Base-by-base conservation (phyloP, 2,888 invertebrate genomes). In the Drosophila monieri region DNA sequence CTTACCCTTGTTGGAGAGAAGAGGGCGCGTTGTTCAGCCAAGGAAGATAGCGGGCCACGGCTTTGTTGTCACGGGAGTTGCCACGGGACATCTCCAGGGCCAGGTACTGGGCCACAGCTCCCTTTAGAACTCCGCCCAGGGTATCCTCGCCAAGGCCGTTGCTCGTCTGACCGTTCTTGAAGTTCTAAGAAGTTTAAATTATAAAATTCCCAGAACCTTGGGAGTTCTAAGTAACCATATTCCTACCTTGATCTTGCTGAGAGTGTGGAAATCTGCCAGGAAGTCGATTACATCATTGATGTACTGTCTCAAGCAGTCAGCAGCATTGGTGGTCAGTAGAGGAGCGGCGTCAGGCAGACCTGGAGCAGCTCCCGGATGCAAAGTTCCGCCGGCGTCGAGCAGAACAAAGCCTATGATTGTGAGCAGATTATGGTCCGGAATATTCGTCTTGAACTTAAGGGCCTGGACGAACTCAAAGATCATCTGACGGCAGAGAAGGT, bases 381-480 rank as follows among this genome's bases (percentile, higher is more conserved):
- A 93, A 1, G 94, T 94, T 9, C 97, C 97, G n/a, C 97, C 97
- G n/a, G 95, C 95, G 92, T 98, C 97, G 93, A 99, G 97, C 73
- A 97, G 92, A 66, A 97, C 94, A 81, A 97, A 95, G 87, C 96
- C 96, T 57, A 99, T 95, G 15, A 99, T 93, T 90, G 98, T 94
- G 41, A 99, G 93, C 66, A 99, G 94, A 93, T 99, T 99, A 48
- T 96, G 95, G 91, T 99, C 99, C 0, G 99, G 98, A 76, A 99
- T 95, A 35, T 95, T 95, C 10, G 96, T 96, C 93, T 99, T 99
- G 90, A 99, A 98, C 90, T 98, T 96, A 67, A 99, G 93, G 0
- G 98, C 98, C 91, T 98, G 98, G 48, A 99, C 95, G 77, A 99
- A 93, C 92, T 99, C 99, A 90, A 95, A 97, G 44, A 99, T 97